Evolutionary conservation across 2,113 vertebrate genomes (phyloP).

Genomic region (Anolis sagrei): DNA sequence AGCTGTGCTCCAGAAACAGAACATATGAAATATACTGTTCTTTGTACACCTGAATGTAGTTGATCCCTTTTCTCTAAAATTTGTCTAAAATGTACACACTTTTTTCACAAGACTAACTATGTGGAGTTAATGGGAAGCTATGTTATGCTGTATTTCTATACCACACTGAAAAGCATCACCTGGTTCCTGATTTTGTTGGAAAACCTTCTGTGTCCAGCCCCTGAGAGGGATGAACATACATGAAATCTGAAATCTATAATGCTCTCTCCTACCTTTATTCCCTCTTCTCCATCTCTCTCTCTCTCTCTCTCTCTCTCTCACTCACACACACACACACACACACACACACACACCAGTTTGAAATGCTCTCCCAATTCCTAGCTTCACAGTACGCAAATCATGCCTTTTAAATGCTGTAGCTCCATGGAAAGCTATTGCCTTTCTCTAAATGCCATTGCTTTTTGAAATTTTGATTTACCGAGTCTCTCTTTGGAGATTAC

Average conservation of each 20-base stretch:
- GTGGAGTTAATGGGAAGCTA: not conserved
- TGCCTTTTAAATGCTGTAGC: not conserved
- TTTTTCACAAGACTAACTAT: not conserved
- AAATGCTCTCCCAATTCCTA: not conserved
- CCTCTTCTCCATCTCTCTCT: too few species aligned
- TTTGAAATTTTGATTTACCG: not conserved
- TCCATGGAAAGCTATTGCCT: not conserved
- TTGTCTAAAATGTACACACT: too few species aligned
- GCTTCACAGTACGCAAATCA: not conserved
- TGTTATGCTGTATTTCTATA: not conserved
- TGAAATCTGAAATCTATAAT: not conserved
- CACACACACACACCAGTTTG: not conserved
- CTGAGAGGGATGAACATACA: not conserved
- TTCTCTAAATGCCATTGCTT: not conserved
- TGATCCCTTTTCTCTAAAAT: not conserved
- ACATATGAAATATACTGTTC: not conserved
- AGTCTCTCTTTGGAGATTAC: not conserved
- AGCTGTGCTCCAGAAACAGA: not conserved
- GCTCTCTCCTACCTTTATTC: not conserved
- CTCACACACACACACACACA: not conserved
- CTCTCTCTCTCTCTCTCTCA: not conserved
- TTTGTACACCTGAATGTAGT: not conserved
- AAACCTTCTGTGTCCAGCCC: not conserved
- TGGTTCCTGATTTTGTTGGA: not conserved
- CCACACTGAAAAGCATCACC: not conserved